A percentile compares a stretch with the other conserved stretches of the same genome.
phyloP scores from a whole-genome alignment of 2,888 invertebrate species.

The Steromphala cineraria region DNA sequence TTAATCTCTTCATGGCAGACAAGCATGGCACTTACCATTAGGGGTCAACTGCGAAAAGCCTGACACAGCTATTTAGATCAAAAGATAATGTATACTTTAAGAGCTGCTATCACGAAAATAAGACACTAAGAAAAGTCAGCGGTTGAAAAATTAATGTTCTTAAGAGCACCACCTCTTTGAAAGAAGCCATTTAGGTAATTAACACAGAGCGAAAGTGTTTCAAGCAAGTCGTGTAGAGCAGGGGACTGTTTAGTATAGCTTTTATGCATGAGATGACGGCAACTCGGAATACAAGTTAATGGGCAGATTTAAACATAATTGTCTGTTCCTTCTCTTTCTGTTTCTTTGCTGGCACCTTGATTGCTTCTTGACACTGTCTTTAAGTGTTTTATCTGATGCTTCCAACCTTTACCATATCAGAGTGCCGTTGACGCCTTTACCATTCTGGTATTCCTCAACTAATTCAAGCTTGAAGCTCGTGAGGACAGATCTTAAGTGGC shows the following conservation, averaged over 20 bases:
- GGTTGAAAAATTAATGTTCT: constrained; percentile 1
- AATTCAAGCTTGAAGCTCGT: background rate
- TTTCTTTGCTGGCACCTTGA: background rate
- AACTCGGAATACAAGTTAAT: background rate
- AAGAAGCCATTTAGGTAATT: background rate
- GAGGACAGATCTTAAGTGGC: background rate
- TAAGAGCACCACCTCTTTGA: background rate
- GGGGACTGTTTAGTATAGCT: background rate
- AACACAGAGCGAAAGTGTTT: background rate
- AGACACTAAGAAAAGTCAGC: background rate
- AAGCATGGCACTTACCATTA: too few relatives aligned
- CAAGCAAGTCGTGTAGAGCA: background rate
- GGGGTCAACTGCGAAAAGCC: too few relatives aligned
- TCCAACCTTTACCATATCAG: background rate
- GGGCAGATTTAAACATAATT: background rate
- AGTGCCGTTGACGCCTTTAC: background rate
- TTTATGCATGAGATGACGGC: background rate
- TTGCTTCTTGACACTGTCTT: background rate
- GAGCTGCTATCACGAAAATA: background rate
- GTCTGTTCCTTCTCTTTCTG: background rate
- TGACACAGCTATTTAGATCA: background rate
- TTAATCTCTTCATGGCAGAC: too few relatives aligned
- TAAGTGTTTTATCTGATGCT: background rate
- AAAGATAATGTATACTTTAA: constrained; percentile 3
- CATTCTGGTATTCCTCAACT: background rate